A percentile compares a stretch with the other conserved stretches of the same genome.
These are phyloP conservation scores for Sipha maydis DNA, from an alignment of 2,888 invertebrate species.

Conservation along the genomic window DNA sequence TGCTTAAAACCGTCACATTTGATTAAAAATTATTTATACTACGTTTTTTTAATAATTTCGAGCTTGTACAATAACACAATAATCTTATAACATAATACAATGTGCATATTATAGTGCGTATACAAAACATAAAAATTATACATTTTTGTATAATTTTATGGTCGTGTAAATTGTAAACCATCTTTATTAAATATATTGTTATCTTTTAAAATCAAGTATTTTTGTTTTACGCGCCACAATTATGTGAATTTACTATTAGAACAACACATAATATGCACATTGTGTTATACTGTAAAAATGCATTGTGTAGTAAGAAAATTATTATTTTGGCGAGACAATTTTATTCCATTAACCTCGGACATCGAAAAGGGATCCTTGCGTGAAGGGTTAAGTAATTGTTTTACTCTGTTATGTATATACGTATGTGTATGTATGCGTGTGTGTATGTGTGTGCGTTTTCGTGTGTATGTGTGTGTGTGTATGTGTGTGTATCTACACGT, in stretches of 20 bases:
- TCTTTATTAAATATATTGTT: too few relatives aligned
- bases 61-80: too few relatives aligned
- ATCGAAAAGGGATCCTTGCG: constrained; percentile 31
- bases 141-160: too few relatives aligned
- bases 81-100: too few relatives aligned
- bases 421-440: not conserved
- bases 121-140: too few relatives aligned
- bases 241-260: not conserved
- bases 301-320: constrained; percentile 17
- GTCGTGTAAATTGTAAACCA: too few relatives aligned
- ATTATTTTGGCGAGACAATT: constrained; percentile 49
- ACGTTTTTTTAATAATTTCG: too few relatives aligned
- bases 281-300: not conserved
- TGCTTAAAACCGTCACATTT: too few relatives aligned
- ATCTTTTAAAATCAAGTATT: not conserved
- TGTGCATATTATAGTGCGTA: too few relatives aligned
- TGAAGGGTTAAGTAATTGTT: constrained; percentile 55
- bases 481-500: not conserved
- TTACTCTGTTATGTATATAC: constrained; percentile 15
- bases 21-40: too few relatives aligned
- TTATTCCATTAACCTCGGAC: constrained; percentile 48
- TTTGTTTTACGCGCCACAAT: not conserved
- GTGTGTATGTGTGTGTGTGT: not conserved
- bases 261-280: not conserved
- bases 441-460: too few relatives aligned